These are phyloP conservation scores for Nomia melanderi DNA, from an alignment of 1,140 invertebrate species.

Conservation along the genomic window DNA sequence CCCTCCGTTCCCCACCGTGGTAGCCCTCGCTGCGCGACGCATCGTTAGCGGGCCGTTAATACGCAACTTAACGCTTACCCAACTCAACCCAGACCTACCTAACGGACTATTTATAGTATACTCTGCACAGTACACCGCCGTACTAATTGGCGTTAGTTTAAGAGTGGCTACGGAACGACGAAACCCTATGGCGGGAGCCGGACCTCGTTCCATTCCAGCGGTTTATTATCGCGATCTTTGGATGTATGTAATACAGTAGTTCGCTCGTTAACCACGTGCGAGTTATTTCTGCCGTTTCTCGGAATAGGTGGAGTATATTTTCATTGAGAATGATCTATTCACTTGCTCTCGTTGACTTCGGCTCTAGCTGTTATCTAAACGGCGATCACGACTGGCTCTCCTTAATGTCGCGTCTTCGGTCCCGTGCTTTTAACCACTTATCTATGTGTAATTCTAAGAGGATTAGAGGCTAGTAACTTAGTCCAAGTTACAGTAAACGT, in stretches of 20 bases:
- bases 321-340: neutral
- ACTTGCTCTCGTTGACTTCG: conserved; percentile 1
- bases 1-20: neutral
- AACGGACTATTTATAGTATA: conserved; percentile 59
- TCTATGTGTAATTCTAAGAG: neutral
- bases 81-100: conserved; percentile 66
- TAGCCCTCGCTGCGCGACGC: conserved; percentile 19
- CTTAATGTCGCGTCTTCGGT: neutral
- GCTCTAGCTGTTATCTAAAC: neutral
- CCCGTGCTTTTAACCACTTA: neutral
- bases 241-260: neutral
- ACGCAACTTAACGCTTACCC: conserved; percentile 55
- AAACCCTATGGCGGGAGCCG: conserved; percentile 39
- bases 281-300: conserved; percentile 6
- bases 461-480: no score
- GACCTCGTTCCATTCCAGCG: conserved; percentile 35
- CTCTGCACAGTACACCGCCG: conserved; percentile 27
- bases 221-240: conserved; percentile 1
- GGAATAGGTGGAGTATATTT: conserved; percentile 3
- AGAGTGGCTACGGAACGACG: conserved; percentile 38
- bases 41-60: conserved; percentile 53
- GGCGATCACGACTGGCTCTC: neutral
- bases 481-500: no score
- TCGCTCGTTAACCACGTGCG: neutral
- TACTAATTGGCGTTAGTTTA: conserved; percentile 65